Evolutionary conservation across 2,797 vertebrate species (phyloP).

Genomic region (Siniperca scherzeri): DNA sequence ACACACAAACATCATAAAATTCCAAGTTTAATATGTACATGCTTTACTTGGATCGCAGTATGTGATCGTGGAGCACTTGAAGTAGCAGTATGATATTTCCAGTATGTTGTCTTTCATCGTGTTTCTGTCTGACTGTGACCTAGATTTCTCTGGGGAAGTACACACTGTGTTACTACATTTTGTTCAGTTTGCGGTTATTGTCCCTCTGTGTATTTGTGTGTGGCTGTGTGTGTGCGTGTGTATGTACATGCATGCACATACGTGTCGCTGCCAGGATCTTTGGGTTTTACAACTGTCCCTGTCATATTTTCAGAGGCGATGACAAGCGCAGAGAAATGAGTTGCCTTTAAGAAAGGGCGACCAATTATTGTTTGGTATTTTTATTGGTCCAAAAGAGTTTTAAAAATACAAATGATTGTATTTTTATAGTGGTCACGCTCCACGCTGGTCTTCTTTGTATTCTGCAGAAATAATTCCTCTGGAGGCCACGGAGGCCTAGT

Average conservation of each 20-base stretch:
- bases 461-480: slow-evolving; percentile 71
- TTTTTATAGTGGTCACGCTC: slow-evolving; percentile 76
- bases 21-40: slow-evolving; percentile 25
- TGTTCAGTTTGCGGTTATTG: slow-evolving; percentile 68
- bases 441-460: slow-evolving; percentile 72
- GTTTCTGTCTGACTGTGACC: slow-evolving; percentile 69
- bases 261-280: slow-evolving; percentile 52
- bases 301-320: slow-evolving; percentile 80
- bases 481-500: slow-evolving; percentile 71
- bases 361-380: slow-evolving; percentile 80
- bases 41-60: slow-evolving; percentile 49
- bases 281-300: slow-evolving; percentile 67
- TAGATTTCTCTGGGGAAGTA: slow-evolving; percentile 73
- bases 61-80: slow-evolving; percentile 39
- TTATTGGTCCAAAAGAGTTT: slow-evolving; percentile 80
- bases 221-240: background rate
- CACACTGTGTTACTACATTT: slow-evolving; percentile 58
- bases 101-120: slow-evolving; percentile 52
- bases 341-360: slow-evolving; percentile 56
- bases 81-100: slow-evolving; percentile 54
- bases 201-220: slow-evolving; percentile 47
- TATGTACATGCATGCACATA: background rate
- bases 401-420: slow-evolving; percentile 78
- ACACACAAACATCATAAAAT: slow-evolving; percentile 23
- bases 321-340: slow-evolving; percentile 73